Evolutionary conservation across 2,888 invertebrate genomes (phyloP), one percentile per base, ranked within the genome.

Genomic region (Drosophila merina): DNA sequence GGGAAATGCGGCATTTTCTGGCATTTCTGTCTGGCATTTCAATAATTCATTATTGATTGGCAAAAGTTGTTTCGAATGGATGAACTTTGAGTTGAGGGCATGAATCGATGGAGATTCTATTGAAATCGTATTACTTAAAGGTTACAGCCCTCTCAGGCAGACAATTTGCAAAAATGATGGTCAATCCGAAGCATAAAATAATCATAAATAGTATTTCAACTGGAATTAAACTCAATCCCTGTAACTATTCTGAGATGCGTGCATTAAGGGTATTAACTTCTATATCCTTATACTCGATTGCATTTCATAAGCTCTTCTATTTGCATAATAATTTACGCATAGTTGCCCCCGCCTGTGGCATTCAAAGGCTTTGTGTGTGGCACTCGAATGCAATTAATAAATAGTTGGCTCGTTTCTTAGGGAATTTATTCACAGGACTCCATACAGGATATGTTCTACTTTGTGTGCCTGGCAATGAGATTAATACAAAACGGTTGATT

Each of bases 401-500:
- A 64, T 66, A 40, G 57, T 20, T 57, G 57, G 25, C 57, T 45
- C 7, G 8, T 48, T 72, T 48, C 54, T 55, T 66, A 20, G 10
- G 45, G 64, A 62, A 57, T 72, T 64, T 72, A 57, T 64, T 64
- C 33, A 30, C n/a, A 36, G 36, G 31, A 31, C 20, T 31, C 7
- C 30, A 36, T 31, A 42, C 30, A 42, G 55, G 64, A 36, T 51
- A 58, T 47, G 55, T 72, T 47, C 30, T 57, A 48, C 52, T 28
- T 26, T 10, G n/a, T 8, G 25, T 63, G 28, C 28, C 64, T 28
- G 48, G 42, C 40, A 66, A 42, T 10, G 64, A 28, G 55, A 67
- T 66, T 66, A 55, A 55, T 54, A 31, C 50, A 44, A 54, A 45
- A 36, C 51, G 50, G 54, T 64, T 85, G 69, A 81, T 82, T 79